Evolutionary conservation across 2,888 invertebrate species (phyloP), one percentile per base, ranked within the genome.

Genomic region (Prenolepis imparis): DNA sequence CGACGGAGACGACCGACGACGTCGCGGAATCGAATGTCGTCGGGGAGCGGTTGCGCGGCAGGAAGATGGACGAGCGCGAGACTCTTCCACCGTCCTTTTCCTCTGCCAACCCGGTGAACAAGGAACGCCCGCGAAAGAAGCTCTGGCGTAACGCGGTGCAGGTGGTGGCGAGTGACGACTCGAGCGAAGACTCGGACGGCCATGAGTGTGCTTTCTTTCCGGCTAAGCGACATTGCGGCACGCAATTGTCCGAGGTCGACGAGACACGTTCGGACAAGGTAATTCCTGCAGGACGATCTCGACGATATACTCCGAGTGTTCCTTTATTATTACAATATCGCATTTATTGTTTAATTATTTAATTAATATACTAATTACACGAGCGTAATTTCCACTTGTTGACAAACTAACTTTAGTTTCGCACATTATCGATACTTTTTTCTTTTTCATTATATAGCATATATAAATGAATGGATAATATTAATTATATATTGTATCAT

Each of bases 101-200:
- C 1, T n/a, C n/a, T 1, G 8, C 52, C 24, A 39, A n/a, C 5
- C 6, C 48, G 18, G 18, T 48, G 48, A 67, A 12, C 6, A 72
- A 72, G 24, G 77, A 77, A 55, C 67, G 77, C 5, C 5, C 52
- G n/a, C 67, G 67, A 52, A 77, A 77, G n/a, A 77, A 77, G n/a
- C 77, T 77, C 36, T 77, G 77, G 77, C 77, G 77, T 0, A 67
- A 52, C 63, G 78, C 86, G 75, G 84, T 82, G 77, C 78, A 82
- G 73, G 80, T 84, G 91, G 94, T 94, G 94, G 94, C 94, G 82
- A 94, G 94, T 61, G 94, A 94, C 83, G 91, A 92, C 28, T 28
- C 28, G 28, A 28, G 28, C 52, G 94, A 94, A 72, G 94, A 94
- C 72, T 94, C 93, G 6, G 94, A 94, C 48, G 93, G 93, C 77